Evolutionary conservation across 2,113 vertebrate genomes (phyloP).

Genomic region (Phylloscopus trochilus): DNA sequence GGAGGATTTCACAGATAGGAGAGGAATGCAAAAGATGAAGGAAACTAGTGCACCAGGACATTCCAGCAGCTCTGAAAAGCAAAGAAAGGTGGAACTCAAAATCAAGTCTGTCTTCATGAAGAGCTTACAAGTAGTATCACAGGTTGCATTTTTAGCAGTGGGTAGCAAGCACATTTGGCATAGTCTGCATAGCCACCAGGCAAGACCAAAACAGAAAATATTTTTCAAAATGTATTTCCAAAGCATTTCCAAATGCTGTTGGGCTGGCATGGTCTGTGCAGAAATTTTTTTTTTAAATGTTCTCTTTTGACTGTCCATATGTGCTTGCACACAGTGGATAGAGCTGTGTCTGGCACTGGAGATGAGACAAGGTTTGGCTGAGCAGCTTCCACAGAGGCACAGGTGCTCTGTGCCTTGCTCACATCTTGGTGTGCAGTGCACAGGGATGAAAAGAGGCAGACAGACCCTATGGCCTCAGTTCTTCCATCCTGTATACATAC

Average conservation of each 20-base stretch:
- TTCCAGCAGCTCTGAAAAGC: neutral
- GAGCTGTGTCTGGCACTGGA: neutral
- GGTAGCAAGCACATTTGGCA: neutral
- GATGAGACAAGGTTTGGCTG: neutral
- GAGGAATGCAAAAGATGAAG: neutral
- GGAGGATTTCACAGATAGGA: neutral
- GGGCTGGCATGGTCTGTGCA: neutral
- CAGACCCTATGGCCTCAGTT: neutral
- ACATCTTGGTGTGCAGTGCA: neutral
- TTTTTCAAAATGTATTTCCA: constrained; percentile 21
- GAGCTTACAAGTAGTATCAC: neutral
- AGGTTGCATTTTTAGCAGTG: neutral
- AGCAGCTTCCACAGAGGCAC: neutral
- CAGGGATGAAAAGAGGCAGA: neutral
- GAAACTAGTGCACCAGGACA: neutral
- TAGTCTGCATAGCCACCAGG: neutral
- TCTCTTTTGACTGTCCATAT: neutral
- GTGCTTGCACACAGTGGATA: neutral
- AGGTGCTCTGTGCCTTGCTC: neutral
- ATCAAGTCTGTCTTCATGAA: neutral
- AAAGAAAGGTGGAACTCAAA: neutral
- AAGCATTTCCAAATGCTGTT: neutral
- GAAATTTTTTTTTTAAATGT: neutral
- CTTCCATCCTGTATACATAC: neutral
- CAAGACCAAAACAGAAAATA: constrained; percentile 17